Evolutionary conservation across 2,797 vertebrate species (phyloP).

Genomic region (Sciurus vulgaris): DNA sequence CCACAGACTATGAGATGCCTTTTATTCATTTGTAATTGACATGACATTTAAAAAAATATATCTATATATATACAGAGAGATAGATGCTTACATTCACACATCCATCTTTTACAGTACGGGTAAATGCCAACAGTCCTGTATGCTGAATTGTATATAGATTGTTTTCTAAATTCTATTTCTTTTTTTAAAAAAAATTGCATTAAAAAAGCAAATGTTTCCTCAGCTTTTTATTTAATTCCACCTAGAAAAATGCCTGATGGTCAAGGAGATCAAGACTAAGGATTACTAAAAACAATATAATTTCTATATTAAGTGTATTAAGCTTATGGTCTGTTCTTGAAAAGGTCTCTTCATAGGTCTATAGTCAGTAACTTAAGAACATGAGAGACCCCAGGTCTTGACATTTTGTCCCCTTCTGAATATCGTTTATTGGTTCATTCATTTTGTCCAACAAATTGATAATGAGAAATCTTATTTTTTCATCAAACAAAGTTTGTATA

Average conservation of each 20-base stretch:
- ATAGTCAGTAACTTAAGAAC: not conserved
- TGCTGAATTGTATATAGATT: not conserved
- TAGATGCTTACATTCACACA: not conserved
- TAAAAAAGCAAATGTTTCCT: constrained; percentile 9
- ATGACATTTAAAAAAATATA: not conserved
- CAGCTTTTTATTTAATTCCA: not conserved
- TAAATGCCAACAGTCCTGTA: not conserved
- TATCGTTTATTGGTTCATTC: not conserved
- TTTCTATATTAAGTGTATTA: not conserved
- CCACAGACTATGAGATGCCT: not conserved
- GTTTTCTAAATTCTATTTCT: constrained; percentile 14
- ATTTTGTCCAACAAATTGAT: not conserved
- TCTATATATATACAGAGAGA: not conserved
- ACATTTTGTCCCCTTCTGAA: not conserved
- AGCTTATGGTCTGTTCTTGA: not conserved
- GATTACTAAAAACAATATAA: not conserved
- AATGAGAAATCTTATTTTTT: not conserved
- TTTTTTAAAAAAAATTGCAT: not conserved
- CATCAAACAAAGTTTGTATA: not conserved
- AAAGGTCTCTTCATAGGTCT: not conserved
- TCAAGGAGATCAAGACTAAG: not conserved
- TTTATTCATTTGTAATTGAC: constrained; percentile 32
- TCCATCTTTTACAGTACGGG: not conserved
- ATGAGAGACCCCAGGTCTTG: not conserved
- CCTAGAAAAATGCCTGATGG: not conserved